Conservation (phyloP, 2,888 invertebrate genomes). For the Prenolepis imparis region DNA sequence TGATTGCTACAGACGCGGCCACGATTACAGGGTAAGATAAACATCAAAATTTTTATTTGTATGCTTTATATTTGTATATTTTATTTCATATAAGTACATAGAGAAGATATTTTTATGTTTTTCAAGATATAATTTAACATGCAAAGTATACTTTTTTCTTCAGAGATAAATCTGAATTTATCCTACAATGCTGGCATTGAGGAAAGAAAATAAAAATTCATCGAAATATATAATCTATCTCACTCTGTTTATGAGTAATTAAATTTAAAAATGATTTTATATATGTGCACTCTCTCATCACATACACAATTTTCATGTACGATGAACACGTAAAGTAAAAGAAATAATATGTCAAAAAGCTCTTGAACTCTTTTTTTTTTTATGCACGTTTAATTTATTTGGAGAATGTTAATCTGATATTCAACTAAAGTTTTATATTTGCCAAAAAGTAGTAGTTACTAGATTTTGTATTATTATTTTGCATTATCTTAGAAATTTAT, state of each 20-base stretch:
- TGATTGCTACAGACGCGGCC: slow-evolving; percentile 85
- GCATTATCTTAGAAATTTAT: neutral
- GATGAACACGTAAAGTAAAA: neutral
- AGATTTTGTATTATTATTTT: neutral
- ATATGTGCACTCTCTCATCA: neutral
- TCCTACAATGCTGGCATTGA: neutral
- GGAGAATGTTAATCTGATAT: neutral
- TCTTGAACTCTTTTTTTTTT: neutral
- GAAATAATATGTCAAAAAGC: neutral
- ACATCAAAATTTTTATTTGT: neutral
- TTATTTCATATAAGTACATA: neutral
- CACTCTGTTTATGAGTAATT: neutral
- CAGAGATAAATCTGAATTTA: neutral
- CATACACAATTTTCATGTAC: neutral
- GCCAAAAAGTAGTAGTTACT: neutral
- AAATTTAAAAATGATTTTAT: neutral
- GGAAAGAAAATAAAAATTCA: neutral
- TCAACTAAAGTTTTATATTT: neutral
- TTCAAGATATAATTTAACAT: neutral
- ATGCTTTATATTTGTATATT: neutral
- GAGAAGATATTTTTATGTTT: neutral
- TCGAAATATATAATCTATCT: neutral
- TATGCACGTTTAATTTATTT: neutral
- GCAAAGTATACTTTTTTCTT: neutral
- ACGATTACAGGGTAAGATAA: slow-evolving; percentile 85